A percentile compares a stretch with the other conserved stretches of the same genome.
These are phyloP conservation scores for Heliocidaris erythrogramma DNA, from an alignment of 35 echinoderm and acorn worm species.

Conservation along the genomic window DNA sequence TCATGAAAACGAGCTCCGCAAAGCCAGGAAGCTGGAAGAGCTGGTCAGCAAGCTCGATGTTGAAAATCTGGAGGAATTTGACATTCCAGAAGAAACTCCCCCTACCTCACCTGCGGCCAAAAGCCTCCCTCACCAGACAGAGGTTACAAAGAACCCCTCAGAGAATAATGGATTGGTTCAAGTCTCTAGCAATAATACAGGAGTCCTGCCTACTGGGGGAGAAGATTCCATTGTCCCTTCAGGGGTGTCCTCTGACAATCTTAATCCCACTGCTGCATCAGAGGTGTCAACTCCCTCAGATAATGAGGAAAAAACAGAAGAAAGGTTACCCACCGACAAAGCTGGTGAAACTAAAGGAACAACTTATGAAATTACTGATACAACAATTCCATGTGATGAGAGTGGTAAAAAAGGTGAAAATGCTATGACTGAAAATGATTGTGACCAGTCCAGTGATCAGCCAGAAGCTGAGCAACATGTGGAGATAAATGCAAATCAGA, in stretches of 20 bases:
- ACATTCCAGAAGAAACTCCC: constrained; percentile 36
- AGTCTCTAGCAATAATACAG: not conserved
- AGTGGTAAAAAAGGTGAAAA: not conserved
- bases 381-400: not conserved
- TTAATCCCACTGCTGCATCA: not conserved
- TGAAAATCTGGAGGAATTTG: constrained; percentile 69
- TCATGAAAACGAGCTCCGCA: constrained; percentile 88
- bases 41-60: constrained; percentile 80
- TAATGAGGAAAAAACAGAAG: not conserved
- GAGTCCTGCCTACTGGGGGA: too few relatives aligned
- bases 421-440: not conserved
- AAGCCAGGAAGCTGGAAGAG: constrained; percentile 93
- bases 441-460: not conserved
- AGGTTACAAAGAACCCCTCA: constrained; percentile 26
- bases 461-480: constrained; percentile 39
- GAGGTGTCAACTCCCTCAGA: not conserved
- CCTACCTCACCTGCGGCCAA: not conserved
- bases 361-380: too few relatives aligned
- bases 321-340: not conserved
- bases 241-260: not conserved
- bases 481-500: not conserved
- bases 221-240: not conserved
- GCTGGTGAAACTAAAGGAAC: not conserved
- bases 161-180: not conserved
- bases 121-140: not conserved